phyloP scores from a whole-genome alignment of 2,113 vertebrate species.

The Gopherus evgoodei region DNA sequence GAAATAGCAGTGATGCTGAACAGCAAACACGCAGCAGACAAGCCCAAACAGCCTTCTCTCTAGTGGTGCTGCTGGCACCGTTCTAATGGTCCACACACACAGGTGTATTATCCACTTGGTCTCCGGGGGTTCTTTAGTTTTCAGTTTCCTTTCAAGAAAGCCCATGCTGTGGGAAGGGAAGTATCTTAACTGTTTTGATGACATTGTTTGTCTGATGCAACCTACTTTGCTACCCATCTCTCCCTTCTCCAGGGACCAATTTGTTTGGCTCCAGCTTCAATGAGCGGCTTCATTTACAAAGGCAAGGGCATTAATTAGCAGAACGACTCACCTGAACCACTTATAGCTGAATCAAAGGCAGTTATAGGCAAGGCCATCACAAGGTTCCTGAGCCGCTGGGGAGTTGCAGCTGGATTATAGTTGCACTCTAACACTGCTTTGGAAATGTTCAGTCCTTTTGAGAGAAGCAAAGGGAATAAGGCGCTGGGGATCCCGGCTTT shows the following conservation, averaged over 20 bases:
- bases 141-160: neutral
- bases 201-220: conserved; percentile 71
- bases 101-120: neutral
- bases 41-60: neutral
- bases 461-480: neutral
- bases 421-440: fast-evolving
- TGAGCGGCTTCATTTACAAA: conserved; percentile 25
- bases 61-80: neutral
- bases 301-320: conserved; percentile 42
- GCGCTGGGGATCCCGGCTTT: neutral
- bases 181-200: conserved; percentile 20
- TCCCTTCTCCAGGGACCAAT: conserved; percentile 57
- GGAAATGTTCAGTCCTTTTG: neutral
- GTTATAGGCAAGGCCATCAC: conserved; percentile 15
- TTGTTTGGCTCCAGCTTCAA: conserved; percentile 44
- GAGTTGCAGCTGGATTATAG: neutral
- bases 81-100: neutral
- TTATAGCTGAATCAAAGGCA: conserved; percentile 30
- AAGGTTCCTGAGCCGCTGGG: neutral
- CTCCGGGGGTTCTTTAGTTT: neutral
- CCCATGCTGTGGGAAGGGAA: fast-evolving
- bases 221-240: neutral
- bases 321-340: conserved; percentile 61
- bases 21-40: neutral
- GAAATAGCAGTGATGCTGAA: neutral